A percentile compares a stretch with the other conserved stretches of the same genome.
phyloP scores from a whole-genome alignment of 2,797 vertebrate species.

The Aulostomus chinensis region DNA sequence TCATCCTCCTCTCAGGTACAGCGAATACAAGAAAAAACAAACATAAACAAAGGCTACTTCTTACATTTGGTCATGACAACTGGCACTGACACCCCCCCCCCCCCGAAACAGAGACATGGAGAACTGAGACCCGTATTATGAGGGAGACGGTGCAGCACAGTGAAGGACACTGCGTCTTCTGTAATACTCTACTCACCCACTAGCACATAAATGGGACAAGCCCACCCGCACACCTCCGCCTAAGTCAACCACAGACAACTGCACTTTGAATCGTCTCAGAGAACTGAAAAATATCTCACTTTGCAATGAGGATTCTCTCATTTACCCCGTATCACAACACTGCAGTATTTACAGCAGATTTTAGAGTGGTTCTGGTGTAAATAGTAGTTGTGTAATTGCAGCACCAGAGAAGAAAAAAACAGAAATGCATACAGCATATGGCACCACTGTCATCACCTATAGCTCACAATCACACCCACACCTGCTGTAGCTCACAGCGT shows the following conservation, averaged over 20 bases:
- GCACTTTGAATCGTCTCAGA: no score
- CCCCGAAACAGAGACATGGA: no score
- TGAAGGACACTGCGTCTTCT: constrained; percentile 61
- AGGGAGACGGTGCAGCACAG: constrained; percentile 40
- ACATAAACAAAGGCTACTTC: no score
- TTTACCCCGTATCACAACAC: no score
- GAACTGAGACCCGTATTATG: constrained; percentile 16
- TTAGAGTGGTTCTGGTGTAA: no score
- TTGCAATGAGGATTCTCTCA: no score
- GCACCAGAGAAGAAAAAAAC: not conserved
- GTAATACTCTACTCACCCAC: constrained; percentile 12
- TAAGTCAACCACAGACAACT: not conserved
- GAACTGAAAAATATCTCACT: no score
- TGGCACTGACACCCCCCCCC: no score
- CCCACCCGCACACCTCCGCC: constrained; percentile 1
- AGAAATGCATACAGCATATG: constrained; percentile 74
- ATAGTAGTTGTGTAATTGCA: no score
- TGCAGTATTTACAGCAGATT: no score
- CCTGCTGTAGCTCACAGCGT: constrained; percentile 36
- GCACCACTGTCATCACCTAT: constrained; percentile 71
- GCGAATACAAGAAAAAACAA: no score
- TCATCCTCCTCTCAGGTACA: not conserved
- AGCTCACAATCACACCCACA: constrained; percentile 68
- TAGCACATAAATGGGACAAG: constrained; percentile 21
- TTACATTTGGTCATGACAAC: no score